Evolutionary conservation across 2,888 invertebrate genomes (phyloP), one percentile per base, ranked within the genome.

Genomic region (Argyra leucocephala): DNA sequence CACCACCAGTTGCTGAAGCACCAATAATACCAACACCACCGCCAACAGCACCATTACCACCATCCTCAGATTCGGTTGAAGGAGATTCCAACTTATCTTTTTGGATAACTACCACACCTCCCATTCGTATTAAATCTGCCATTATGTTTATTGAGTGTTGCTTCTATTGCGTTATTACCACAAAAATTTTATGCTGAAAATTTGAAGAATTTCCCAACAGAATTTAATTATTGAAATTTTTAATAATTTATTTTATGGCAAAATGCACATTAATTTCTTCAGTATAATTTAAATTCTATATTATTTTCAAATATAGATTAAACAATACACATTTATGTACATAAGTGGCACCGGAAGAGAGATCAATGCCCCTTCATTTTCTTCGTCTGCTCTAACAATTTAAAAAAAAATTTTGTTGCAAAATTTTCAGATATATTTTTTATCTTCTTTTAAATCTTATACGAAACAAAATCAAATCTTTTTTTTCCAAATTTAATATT

Each of bases 61-160:
- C 91, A 76, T 92, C 92, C 74, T 92, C 92, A 67, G 91, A 92
- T 74, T 91, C 91, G 66, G 91, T 91, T 71, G 90, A 91, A 61
- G 92, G 91, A 67, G 91, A 91, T 70, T 91, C 90, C 71, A 88
- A 81, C 81, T 88, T 88, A 80, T 88, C 88, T 82, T 88, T 88
- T 75, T 85, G 85, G 80, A 85, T 85, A 80, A 85, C 85, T 66
- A 83, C 82, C 68, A 85, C 83, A 76, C 85, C 85, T 76, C 85
- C 86, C 83, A 85, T 84, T 73, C 88, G 86, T 78, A 88, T 86
- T 78, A 87, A 81, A 82, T 88, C 88, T 78, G 87, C 87, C 88
- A 88, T 88, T 71, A 69, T 72, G n/a, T 1, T 18, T 48, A 48
- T 48, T 15, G 12, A 15, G 12, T n/a, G 48, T 48, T 48, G 18